Evolutionary conservation across 2,113 vertebrate species (phyloP), one percentile per base, ranked within the genome.

Genomic region (Aegithalos caudatus): DNA sequence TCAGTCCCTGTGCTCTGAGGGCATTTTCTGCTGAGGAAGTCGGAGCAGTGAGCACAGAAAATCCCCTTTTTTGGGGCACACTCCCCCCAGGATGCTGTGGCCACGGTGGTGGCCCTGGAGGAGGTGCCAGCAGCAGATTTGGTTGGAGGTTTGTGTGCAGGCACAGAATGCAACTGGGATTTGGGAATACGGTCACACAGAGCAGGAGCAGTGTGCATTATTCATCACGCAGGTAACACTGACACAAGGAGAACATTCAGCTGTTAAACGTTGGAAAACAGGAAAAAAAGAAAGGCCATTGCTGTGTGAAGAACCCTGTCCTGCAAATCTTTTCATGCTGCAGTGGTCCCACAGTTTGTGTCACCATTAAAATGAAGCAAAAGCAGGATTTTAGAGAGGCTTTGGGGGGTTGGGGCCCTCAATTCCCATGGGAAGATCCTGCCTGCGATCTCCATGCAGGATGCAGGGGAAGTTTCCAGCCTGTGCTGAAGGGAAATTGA

Each of bases 181-280:
- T 94, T 58, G 74, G 92, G 84, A 64, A 45, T 2, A 27, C 73
- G 45, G 72, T 40, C 74, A 82, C 85, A 62, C 65, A 27, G 82
- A 87, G 83, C 72, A 65, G 60, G 45, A 92, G 60, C 53, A 23
- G 38, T 2, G 71, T 85, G 76, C 79, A 85, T 95, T 94, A 93
- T 91, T 92, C 92, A 91, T 90, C 94, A 65, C 27, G 45, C 57
- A 96, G 90, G 81, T 93, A 93, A 31, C 74, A 9, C 57, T 50
- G 88, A 91, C 88, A 93, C 45, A 60, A 65, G 40, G 58, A 95
- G 70, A 85, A 72, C 92, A 82, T 29, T 85, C 57, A 18, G 70
- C 57, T 93, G 76, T 54, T 86, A 83, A 91, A 86, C 33, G 40
- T 2, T 82, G 78, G 78, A 14, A 93, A 93, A 40, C 1, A 33